Evolutionary conservation across 2,888 invertebrate genomes (phyloP), one percentile per base, ranked within the genome.

Genomic region (Chelonus formosanus): DNA sequence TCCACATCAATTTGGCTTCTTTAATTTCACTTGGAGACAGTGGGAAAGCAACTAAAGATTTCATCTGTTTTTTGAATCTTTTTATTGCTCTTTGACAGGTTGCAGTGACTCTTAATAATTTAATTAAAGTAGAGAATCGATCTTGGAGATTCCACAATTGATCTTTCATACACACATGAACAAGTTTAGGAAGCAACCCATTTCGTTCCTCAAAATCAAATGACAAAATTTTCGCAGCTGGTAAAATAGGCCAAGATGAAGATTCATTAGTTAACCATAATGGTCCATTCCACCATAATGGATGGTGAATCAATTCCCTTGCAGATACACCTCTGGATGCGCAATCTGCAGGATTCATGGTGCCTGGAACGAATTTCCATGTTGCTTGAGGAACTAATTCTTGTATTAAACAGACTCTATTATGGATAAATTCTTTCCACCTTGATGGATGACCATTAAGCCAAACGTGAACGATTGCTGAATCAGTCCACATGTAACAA

Each of bases 341-440:
- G 4, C 36, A 60, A 7, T 65, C 59, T 8, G 59, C 65, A 3
- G 65, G 54, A 10, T 65, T 65, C 7, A 40, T 31, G 7, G 47
- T 63, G 1, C 56, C 44, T 3, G 40, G 7, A 10, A 63, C 31
- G 34, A 43, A 43, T 8, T 35, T 56, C 57, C 57, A 63, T 2
- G 5, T 3, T 7, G 63, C 45, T 6, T 63, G 8, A 0, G 50
- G 53, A 0, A 44, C 7, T n/a, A 7, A 36, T 20, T 57, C 36
- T 32, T 52, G 55, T 34, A 63, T 63, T 5, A 5, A 10, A 40
- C 36, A 31, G 20, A 62, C 61, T 6, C 64, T 40, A 44, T 65
- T 67, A 4, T 44, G 34, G 4, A 67, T 53, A 31, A 56, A 57
- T 7, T 60, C 56, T 36, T 67, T 64, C 67, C 60, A 67, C n/a